Conservation (phyloP, 53 echinoderm and acorn worm genomes). For the Paracentrotus lividus region DNA sequence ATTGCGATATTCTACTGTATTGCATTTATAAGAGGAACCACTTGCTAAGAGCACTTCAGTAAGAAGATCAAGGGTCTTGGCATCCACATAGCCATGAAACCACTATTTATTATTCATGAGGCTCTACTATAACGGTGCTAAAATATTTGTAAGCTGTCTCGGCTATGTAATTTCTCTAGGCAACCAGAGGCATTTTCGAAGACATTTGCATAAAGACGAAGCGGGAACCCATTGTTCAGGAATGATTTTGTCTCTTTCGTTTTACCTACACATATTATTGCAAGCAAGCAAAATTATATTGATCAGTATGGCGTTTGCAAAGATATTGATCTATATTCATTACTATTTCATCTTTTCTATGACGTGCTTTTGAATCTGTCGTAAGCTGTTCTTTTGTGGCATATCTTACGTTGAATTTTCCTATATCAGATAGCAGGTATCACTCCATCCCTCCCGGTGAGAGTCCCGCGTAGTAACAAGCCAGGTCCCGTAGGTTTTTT, state of each 20-base stretch:
- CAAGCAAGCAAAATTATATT: neutral
- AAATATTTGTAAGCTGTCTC: neutral
- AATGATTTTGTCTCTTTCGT: no score
- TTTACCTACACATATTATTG: no score
- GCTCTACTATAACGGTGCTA: neutral
- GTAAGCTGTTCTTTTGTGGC: neutral
- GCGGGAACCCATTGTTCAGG: no score
- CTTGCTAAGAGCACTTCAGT: neutral
- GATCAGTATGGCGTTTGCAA: neutral
- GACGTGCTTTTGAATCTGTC: neutral
- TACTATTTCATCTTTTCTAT: neutral
- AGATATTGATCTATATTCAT: neutral
- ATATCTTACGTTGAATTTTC: neutral
- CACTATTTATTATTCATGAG: neutral
- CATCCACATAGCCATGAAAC: neutral
- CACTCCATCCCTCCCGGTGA: conserved; percentile 21
- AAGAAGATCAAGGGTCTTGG: neutral
- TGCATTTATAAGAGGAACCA: no score
- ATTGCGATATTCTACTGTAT: neutral
- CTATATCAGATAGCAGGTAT: conserved; percentile 12
- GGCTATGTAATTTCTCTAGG: neutral
- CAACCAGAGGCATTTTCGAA: neutral
- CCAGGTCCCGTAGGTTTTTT: conserved; percentile 12
- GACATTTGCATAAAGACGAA: neutral
- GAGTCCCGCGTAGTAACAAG: neutral